These are phyloP conservation scores for Drosophila pectinifera DNA, from an alignment of 1,140 invertebrate genomes.

Conservation along the genomic window DNA sequence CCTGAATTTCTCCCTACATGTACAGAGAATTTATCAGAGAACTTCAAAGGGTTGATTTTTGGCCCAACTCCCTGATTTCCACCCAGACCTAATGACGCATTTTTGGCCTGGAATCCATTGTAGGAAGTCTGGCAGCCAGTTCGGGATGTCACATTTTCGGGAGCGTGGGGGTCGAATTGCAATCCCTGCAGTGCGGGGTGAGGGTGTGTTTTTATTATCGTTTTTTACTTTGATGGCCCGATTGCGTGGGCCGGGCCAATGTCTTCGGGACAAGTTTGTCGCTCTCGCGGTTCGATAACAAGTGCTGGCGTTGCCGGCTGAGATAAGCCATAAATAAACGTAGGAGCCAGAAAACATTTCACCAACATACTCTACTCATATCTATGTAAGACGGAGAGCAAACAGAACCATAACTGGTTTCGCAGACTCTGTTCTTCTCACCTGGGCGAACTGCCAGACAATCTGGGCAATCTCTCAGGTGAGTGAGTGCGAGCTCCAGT, in stretches of 20 bases:
- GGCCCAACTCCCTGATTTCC: not conserved
- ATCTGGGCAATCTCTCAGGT: conserved; percentile 16
- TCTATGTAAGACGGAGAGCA: conserved; percentile 34
- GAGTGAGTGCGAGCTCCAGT: conserved; percentile 11
- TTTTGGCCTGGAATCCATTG: conserved; percentile 23
- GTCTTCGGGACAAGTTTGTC: conserved; percentile 50
- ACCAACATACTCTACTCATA: conserved; percentile 24
- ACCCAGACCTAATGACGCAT: conserved; percentile 28
- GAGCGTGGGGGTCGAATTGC: conserved; percentile 22
- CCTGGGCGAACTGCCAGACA: conserved; percentile 40
- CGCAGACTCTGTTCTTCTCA: conserved; percentile 39
- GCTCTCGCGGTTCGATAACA: conserved; percentile 59
- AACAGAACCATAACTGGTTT: conserved; percentile 61
- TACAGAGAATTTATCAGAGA: no score
- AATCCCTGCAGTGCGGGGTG: conserved; percentile 36
- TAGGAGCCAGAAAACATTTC: conserved; percentile 37
- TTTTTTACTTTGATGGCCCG: conserved; percentile 42
- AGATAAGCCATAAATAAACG: conserved; percentile 77
- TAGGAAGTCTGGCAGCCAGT: conserved; percentile 8
- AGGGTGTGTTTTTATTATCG: conserved; percentile 13
- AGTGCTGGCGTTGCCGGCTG: conserved; percentile 13
- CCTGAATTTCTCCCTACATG: not conserved
- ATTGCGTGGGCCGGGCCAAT: conserved; percentile 52
- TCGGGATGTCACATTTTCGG: conserved; percentile 4
- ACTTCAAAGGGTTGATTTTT: conserved; percentile 8